Evolutionary conservation across 2,888 invertebrate genomes (phyloP).

Genomic region (Parnassius mnemosyne): DNA sequence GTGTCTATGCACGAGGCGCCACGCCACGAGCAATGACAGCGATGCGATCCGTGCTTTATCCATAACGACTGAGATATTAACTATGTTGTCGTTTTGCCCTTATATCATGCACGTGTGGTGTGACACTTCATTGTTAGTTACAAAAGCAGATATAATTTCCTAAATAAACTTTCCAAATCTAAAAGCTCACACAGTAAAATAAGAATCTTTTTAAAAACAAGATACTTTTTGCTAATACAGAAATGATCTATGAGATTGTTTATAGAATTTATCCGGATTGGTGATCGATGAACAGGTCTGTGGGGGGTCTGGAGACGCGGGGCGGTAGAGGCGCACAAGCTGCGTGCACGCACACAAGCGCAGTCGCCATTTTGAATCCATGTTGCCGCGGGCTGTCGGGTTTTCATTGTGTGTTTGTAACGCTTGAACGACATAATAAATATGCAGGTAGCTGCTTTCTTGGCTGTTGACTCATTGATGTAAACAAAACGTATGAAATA

Average conservation of each 20-base stretch:
- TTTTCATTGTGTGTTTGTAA: not conserved
- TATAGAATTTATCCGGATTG: not conserved
- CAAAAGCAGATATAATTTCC: too few species aligned
- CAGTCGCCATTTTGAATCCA: conserved; percentile 4
- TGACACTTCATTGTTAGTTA: too few species aligned
- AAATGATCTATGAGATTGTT: too few species aligned
- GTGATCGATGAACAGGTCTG: not conserved
- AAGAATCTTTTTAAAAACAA: too few species aligned
- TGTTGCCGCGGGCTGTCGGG: not conserved
- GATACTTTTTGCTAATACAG: too few species aligned
- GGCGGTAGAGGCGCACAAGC: not conserved
- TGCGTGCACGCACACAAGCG: not conserved
- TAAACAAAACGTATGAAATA: too few species aligned
- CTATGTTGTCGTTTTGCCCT: not conserved
- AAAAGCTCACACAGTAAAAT: too few species aligned
- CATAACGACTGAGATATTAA: not conserved
- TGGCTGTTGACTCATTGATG: too few species aligned
- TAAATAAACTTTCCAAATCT: too few species aligned
- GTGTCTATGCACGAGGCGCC: not conserved
- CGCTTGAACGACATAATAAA: conserved; percentile 1
- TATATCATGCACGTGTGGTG: too few species aligned
- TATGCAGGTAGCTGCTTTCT: not conserved
- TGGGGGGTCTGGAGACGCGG: not conserved
- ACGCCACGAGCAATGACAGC: not conserved
- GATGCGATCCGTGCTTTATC: not conserved